Percentiles rank a stretch among this genome's conserved stretches.
Evolutionary conservation across 2,888 invertebrate species (phyloP).

Genomic region (Euplagia quadripunctaria): DNA sequence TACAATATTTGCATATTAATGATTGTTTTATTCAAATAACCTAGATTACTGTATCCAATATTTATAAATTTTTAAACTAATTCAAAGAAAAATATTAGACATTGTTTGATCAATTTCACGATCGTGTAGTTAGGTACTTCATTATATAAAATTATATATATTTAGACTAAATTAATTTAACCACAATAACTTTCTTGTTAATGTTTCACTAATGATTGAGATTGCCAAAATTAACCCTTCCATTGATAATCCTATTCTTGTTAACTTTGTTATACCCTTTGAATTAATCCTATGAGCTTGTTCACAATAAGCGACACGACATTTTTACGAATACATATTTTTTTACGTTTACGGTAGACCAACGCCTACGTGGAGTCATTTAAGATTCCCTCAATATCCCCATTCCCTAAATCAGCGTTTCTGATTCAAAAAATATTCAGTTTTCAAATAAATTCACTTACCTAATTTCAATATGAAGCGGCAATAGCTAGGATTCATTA

Average conservation of each 20-base stretch:
- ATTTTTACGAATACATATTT: neutral
- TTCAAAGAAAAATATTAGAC: constrained; percentile 56
- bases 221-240: constrained; percentile 83
- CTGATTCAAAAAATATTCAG: neutral
- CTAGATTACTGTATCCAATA: constrained; percentile 58
- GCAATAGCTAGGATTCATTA: no score
- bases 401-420: neutral
- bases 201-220: constrained; percentile 60
- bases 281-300: constrained; percentile 54
- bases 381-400: neutral
- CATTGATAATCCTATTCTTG: constrained; percentile 68
- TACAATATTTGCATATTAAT: constrained; percentile 30
- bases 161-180: constrained; percentile 69
- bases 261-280: constrained; percentile 73
- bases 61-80: constrained; percentile 56
- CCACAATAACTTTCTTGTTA: constrained; percentile 71
- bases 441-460: neutral
- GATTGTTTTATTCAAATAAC: constrained; percentile 44
- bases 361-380: neutral
- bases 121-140: constrained; percentile 75
- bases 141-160: constrained; percentile 63
- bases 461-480: no score
- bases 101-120: constrained; percentile 71
- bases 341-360: no score
- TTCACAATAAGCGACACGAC: constrained; percentile 28